Evolutionary conservation across 2,113 vertebrate species (phyloP).

Genomic region (Pelvicachromis taeniatus): DNA sequence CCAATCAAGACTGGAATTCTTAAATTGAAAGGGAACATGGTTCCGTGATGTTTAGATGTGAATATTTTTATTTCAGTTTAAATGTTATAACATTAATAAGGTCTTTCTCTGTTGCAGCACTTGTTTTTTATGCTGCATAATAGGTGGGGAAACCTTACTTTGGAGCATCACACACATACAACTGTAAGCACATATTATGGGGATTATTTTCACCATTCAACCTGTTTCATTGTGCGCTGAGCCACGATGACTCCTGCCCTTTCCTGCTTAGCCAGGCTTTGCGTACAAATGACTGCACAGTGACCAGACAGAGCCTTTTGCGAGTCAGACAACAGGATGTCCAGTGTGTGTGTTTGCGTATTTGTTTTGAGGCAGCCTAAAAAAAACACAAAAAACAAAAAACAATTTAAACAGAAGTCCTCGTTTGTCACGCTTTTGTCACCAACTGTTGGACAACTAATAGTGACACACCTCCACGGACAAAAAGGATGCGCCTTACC

Average conservation of each 20-base stretch:
- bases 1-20: background rate
- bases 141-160: background rate
- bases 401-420: background rate
- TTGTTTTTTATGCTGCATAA: background rate
- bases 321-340: background rate
- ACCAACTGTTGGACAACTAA: constrained; percentile 12
- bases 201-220: constrained; percentile 31
- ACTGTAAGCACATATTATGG: background rate
- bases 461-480: constrained; percentile 31
- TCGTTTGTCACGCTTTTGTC: background rate
- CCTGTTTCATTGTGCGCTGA: constrained; percentile 43
- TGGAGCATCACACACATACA: background rate
- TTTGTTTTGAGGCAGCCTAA: background rate
- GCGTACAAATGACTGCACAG: background rate
- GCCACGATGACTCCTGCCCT: constrained; percentile 26
- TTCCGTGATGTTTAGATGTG: background rate
- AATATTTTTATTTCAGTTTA: background rate
- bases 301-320: background rate
- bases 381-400: background rate
- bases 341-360: background rate
- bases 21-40: background rate
- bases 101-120: background rate
- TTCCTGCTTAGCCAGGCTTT: background rate
- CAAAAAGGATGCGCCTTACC: background rate
- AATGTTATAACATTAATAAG: background rate